phyloP scores from a whole-genome alignment of 2,797 vertebrate species.

The Otolemur crassicaudatus region DNA sequence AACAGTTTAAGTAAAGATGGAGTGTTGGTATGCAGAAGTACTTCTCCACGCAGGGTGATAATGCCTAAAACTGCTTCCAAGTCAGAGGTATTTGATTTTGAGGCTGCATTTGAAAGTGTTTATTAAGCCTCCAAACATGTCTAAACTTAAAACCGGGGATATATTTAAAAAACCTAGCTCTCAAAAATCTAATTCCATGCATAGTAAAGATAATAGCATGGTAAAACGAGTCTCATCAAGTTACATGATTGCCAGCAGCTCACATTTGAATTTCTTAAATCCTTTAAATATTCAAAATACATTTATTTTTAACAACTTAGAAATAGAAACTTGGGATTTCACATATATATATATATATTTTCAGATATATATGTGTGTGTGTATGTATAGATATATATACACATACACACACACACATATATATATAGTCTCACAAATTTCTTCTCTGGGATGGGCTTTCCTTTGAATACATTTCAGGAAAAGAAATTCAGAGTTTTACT shows the following conservation, averaged over 20 bases:
- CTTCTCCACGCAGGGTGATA: neutral
- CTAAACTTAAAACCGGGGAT: constrained; percentile 74
- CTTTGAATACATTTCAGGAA: constrained; percentile 24
- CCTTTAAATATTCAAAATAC: constrained; percentile 67
- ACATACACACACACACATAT: fast-evolving
- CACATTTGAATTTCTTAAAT: constrained; percentile 68
- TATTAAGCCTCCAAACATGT: constrained; percentile 69
- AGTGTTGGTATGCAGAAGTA: neutral
- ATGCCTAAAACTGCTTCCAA: constrained; percentile 29
- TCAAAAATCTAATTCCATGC: constrained; percentile 69
- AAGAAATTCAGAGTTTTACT: neutral
- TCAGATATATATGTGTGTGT: neutral
- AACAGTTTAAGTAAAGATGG: constrained; percentile 21
- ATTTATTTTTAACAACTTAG: constrained; percentile 57
- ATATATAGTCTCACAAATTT: neutral
- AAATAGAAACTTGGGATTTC: constrained; percentile 39
- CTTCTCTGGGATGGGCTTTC: neutral
- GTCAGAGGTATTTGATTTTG: constrained; percentile 54
- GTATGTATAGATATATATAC: neutral
- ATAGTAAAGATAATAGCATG: constrained; percentile 66
- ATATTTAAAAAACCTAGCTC: constrained; percentile 68
- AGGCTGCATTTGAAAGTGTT: constrained; percentile 12
- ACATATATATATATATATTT: neutral
- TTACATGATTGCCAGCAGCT: constrained; percentile 43
- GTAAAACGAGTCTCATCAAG: constrained; percentile 75